These are phyloP conservation scores for Drosophila ezoana DNA, from an alignment of 2,888 invertebrate genomes.

Conservation along the genomic window DNA sequence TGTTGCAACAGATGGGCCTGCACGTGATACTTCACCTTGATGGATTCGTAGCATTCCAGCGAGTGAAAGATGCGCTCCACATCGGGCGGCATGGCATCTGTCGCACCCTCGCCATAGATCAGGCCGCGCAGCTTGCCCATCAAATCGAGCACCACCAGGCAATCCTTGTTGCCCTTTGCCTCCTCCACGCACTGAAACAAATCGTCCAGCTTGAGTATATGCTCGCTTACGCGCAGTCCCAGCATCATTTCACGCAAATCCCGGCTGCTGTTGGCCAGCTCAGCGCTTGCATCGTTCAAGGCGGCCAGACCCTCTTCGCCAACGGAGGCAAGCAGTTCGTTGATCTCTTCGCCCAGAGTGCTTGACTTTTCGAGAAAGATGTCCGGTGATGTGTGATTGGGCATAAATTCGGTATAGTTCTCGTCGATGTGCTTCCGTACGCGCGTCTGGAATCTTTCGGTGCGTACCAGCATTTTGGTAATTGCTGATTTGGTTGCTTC, in stretches of 20 bases:
- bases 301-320: slow-evolving; percentile 88
- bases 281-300: slow-evolving; percentile 87
- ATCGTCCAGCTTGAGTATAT: slow-evolving; percentile 85
- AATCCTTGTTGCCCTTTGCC: slow-evolving; percentile 81
- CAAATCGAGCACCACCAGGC: slow-evolving; percentile 78
- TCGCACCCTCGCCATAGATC: slow-evolving; percentile 63
- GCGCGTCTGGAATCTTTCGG: slow-evolving; percentile 82
- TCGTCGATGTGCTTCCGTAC: slow-evolving; percentile 83
- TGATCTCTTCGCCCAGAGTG: slow-evolving; percentile 76
- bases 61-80: slow-evolving; percentile 78
- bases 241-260: slow-evolving; percentile 87
- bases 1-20: slow-evolving; percentile 82
- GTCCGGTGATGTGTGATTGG: slow-evolving; percentile 82
- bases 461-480: slow-evolving; percentile 77
- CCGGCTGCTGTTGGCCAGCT: slow-evolving; percentile 86
- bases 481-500: slow-evolving; percentile 80
- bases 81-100: slow-evolving; percentile 55
- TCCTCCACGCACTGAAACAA: slow-evolving; percentile 85
- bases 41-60: slow-evolving; percentile 82
- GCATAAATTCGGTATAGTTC: slow-evolving; percentile 83
- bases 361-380: slow-evolving; percentile 81
- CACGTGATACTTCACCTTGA: slow-evolving; percentile 83
- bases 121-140: slow-evolving; percentile 79
- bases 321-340: slow-evolving; percentile 83
- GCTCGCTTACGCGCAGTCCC: slow-evolving; percentile 85